Evolutionary conservation across 1,140 invertebrate genomes (phyloP), one percentile per base, ranked within the genome.

Genomic region (Temnothorax nylanderi): DNA sequence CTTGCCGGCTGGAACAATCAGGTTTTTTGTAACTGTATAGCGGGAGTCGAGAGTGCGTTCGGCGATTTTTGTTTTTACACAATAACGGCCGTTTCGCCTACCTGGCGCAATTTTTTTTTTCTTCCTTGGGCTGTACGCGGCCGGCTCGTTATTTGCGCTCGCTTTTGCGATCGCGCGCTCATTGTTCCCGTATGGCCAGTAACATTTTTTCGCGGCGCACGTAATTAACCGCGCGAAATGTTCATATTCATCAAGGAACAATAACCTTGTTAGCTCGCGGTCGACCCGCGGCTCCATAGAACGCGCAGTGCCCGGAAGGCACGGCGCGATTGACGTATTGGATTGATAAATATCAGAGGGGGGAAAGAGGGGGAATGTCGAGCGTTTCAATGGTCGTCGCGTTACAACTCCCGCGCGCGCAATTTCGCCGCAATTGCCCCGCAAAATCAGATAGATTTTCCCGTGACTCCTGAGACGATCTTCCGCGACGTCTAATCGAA

Each of bases 161-260:
- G 82, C 82, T 85, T 75, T 75, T 64, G 80, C 71, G 65, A 84
- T 75, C 72, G 67, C 41, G 56, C 71, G 26, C 32, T 85, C 81
- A 78, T 85, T 85, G 82, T 85, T 78, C 82, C 47, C 60, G 62
- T 85, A 49, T 37, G 58, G 58, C 54, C 69, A 13, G 54, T 64
- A 85, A 78, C 56, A 44, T 78, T 85, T 85, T 85, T 78, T 85
- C 60, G 60, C 74, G 58, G 60, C 32, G 82, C 32, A 60, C 82
- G 82, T 85, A 85, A 85, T 78, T 78, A 78, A 85, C 82, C 58
- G 74, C 82, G 80, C 80, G n/a, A 84, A 84, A 84, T 84, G 80
- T 84, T 84, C 80, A 84, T 84, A 84, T 84, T 84, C 80, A 84
- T 84, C 80, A 74, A 58, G 80, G 80, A 84, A 84, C 80, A 84